A percentile compares a stretch with the other conserved stretches of the same genome.
These are phyloP conservation scores for Cephus rjabovi DNA, from an alignment of 2,888 invertebrate genomes.

Conservation along the genomic window DNA sequence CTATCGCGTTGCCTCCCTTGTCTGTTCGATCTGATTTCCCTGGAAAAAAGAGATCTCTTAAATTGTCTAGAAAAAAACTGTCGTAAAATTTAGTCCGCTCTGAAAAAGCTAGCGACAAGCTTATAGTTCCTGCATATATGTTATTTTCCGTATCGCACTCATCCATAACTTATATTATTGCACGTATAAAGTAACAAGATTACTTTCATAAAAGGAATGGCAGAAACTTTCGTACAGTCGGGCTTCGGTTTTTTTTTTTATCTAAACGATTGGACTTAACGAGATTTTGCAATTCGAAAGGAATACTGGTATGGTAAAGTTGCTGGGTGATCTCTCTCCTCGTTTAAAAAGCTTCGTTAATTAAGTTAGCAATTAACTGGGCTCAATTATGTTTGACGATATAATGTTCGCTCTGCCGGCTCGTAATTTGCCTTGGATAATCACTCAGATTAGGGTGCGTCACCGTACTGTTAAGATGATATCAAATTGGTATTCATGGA, in stretches of 20 bases:
- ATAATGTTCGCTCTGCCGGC: constrained; percentile 2
- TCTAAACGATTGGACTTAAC: not conserved
- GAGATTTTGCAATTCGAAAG: not conserved
- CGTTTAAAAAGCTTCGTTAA: not conserved
- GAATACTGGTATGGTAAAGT: not conserved
- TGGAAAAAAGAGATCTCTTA: constrained; percentile 17
- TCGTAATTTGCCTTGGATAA: not conserved
- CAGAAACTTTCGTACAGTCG: not conserved
- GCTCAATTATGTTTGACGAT: constrained; percentile 7
- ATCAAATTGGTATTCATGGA: not conserved
- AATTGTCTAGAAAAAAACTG: constrained; percentile 15
- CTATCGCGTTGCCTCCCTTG: constrained; percentile 18
- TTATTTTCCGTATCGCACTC: not conserved
- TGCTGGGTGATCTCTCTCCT: not conserved
- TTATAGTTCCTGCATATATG: not conserved
- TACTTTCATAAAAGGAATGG: not conserved
- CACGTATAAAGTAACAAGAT: not conserved
- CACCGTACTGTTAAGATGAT: not conserved
- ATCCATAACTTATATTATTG: not conserved
- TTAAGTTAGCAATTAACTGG: not conserved
- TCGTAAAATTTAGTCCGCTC: not conserved
- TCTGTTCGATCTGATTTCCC: constrained; percentile 29
- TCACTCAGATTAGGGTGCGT: not conserved
- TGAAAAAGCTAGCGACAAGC: not conserved
- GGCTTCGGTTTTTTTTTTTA: not conserved